phyloP scores from a whole-genome alignment of 2,113 vertebrate genomes.

The Tragulus kanchil region DNA sequence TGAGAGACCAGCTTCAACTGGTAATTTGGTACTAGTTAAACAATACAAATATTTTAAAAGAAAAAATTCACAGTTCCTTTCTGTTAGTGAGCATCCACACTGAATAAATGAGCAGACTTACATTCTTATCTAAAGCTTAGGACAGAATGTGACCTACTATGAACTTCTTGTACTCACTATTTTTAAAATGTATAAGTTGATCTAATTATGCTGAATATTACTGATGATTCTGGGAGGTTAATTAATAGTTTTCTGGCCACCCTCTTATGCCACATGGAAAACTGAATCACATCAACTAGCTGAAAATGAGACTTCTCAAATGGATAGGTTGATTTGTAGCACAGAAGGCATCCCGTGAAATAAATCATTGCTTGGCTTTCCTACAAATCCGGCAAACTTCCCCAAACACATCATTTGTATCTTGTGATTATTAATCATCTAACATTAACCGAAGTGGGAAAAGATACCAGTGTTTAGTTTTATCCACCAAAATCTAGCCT shows the following conservation, averaged over 20 bases:
- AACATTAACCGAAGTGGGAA: constrained; percentile 51
- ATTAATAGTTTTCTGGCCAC: constrained; percentile 69
- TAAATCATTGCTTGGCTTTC: constrained; percentile 73
- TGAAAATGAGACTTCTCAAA: constrained; percentile 65
- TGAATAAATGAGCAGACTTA: neutral
- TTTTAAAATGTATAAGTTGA: constrained; percentile 68
- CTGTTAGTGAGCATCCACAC: neutral
- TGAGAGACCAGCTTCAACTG: neutral
- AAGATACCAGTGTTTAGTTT: constrained; percentile 48
- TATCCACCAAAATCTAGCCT: constrained; percentile 15
- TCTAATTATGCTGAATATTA: constrained; percentile 61
- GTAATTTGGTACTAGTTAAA: constrained; percentile 12
- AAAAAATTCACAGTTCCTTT: neutral
- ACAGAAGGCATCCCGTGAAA: constrained; percentile 52
- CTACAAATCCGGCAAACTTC: constrained; percentile 62
- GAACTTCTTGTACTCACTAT: constrained; percentile 52
- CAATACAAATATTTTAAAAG: neutral
- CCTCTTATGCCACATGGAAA: constrained; percentile 67
- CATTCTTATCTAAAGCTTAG: constrained; percentile 36
- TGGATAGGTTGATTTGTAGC: constrained; percentile 75
- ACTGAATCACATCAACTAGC: constrained; percentile 59
- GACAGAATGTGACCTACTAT: constrained; percentile 58
- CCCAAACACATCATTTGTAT: constrained; percentile 82
- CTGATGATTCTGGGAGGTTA: constrained; percentile 66
- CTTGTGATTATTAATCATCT: constrained; percentile 63